These are phyloP conservation scores for Lates calcarifer DNA, from an alignment of 2,113 vertebrate species.

Conservation along the genomic window DNA sequence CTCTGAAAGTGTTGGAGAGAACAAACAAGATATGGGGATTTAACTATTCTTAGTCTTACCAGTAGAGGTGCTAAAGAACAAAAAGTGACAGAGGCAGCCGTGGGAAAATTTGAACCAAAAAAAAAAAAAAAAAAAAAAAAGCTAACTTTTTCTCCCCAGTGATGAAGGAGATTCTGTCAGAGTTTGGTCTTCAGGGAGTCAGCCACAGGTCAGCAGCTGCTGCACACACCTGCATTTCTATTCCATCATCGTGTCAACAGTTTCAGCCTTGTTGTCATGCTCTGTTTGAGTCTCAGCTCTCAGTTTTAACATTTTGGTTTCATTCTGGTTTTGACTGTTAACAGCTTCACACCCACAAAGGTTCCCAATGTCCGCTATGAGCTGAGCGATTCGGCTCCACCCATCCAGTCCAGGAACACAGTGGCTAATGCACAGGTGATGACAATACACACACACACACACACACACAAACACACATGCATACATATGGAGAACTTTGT, in stretches of 20 bases:
- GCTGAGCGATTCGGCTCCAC: constrained; percentile 63
- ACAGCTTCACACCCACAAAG: constrained; percentile 83
- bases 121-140: not conserved
- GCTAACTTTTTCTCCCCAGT: constrained; percentile 57
- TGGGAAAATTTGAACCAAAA: not conserved
- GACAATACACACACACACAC: not conserved
- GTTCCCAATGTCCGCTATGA: constrained; percentile 84
- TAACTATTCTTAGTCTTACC: too few species aligned
- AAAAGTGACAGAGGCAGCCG: not conserved
- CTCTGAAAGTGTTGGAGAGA: not conserved
- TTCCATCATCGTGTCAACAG: not conserved
- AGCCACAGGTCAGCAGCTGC: constrained; percentile 79
- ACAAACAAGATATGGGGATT: not conserved
- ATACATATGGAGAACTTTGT: not conserved
- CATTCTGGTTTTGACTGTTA: constrained; percentile 22
- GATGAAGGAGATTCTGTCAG: constrained; percentile 86
- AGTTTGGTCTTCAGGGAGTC: constrained; percentile 85
- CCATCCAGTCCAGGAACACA: constrained; percentile 44
- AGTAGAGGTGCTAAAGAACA: not conserved
- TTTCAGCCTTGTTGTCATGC: constrained; percentile 12
- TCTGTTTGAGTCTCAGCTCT: constrained; percentile 36
- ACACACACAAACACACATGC: not conserved
- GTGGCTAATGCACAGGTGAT: constrained; percentile 63
- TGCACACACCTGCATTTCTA: constrained; percentile 33
- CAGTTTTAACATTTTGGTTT: constrained; percentile 23